phyloP scores from a whole-genome alignment of 2,888 invertebrate genomes.

The Pterostichus madidus region DNA sequence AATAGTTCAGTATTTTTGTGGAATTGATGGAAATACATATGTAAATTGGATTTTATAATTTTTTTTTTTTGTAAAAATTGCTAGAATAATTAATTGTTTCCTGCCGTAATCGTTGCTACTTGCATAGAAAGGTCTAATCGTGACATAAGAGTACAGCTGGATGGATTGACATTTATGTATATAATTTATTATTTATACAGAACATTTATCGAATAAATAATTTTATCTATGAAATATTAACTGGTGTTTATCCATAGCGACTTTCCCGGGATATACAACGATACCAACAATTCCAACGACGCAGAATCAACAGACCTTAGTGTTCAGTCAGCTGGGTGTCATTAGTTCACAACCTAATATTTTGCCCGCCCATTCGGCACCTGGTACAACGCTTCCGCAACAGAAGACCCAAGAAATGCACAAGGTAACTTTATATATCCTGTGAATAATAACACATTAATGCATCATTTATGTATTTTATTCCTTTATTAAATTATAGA shows the following conservation, averaged over 20 bases:
- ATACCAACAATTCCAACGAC: conserved; percentile 88
- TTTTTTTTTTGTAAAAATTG: too few relatives aligned
- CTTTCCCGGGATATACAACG: conserved; percentile 88
- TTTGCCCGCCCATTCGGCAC: conserved; percentile 81
- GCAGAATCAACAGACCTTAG: conserved; percentile 87
- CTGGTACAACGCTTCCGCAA: conserved; percentile 76
- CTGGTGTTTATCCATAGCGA: conserved; percentile 75
- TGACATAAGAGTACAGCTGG: too few relatives aligned
- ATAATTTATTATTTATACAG: too few relatives aligned
- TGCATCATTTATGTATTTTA: too few relatives aligned
- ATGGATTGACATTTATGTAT: too few relatives aligned
- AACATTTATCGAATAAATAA: too few relatives aligned
- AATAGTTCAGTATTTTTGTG: too few relatives aligned
- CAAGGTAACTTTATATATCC: conserved; percentile 78
- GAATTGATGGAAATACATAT: too few relatives aligned
- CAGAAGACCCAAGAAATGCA: conserved; percentile 84
- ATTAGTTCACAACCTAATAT: conserved; percentile 85
- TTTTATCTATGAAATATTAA: conserved; percentile 27
- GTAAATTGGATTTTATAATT: too few relatives aligned
- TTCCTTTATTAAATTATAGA: not conserved
- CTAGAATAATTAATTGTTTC: too few relatives aligned
- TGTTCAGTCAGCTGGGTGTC: conserved; percentile 86
- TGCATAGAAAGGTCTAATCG: too few relatives aligned
- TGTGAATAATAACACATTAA: not conserved
- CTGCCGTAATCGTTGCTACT: too few relatives aligned